Evolutionary conservation across 2,113 vertebrate genomes (phyloP).

Genomic region (Trochalopteron elliotii): DNA sequence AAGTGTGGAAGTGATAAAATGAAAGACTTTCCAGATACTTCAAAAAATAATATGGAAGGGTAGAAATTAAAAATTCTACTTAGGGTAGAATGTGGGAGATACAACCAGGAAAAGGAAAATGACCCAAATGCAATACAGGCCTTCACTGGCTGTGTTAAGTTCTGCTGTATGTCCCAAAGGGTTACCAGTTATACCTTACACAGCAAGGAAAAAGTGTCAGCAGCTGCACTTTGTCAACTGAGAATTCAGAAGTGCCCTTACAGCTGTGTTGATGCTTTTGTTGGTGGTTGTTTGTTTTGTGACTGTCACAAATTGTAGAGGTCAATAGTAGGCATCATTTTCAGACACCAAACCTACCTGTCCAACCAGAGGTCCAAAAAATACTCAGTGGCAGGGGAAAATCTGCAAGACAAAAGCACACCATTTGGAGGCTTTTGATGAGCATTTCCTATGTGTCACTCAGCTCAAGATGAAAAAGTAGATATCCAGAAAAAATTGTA

Average conservation of each 20-base stretch:
- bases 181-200: not conserved
- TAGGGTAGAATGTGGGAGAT: not conserved
- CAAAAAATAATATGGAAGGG: not conserved
- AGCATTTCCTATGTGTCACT: not conserved
- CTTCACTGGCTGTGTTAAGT: not conserved
- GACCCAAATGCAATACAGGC: not conserved
- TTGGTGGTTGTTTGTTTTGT: not conserved
- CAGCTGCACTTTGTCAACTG: not conserved
- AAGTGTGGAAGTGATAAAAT: not conserved
- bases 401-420: not conserved
- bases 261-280: not conserved
- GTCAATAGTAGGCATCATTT: not conserved
- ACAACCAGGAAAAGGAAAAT: not conserved
- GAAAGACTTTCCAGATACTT: not conserved
- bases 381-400: not conserved
- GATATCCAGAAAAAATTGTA: not conserved
- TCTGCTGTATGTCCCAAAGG: not conserved
- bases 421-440: not conserved
- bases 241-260: not conserved
- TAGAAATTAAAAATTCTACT: not conserved
- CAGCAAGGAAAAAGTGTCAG: not conserved
- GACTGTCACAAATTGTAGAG: rapidly evolving
- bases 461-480: not conserved
- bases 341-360: not conserved
- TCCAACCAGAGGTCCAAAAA: not conserved